Evolutionary conservation across 2,888 invertebrate genomes (phyloP).

Genomic region (Heliconius charithonia): DNA sequence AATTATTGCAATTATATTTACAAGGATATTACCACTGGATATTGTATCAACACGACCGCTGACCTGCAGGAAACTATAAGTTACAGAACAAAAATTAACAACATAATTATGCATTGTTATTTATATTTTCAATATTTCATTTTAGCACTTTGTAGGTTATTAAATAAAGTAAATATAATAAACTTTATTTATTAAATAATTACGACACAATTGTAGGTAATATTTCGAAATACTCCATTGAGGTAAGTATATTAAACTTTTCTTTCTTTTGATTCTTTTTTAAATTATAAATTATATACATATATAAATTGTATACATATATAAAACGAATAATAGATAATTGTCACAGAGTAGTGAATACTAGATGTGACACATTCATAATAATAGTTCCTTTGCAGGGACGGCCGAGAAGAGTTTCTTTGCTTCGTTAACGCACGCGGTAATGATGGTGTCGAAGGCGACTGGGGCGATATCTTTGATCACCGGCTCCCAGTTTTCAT

Average conservation of each 20-base stretch:
- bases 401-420: constrained; percentile 76
- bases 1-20: constrained; percentile 10
- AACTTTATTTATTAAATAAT: no score
- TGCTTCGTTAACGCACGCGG: constrained; percentile 72
- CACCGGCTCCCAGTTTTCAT: constrained; percentile 79
- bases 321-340: background rate
- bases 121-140: background rate
- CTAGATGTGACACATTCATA: constrained; percentile 49
- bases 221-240: no score
- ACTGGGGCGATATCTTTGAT: constrained; percentile 77
- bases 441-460: constrained; percentile 76
- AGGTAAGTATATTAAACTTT: no score
- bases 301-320: no score
- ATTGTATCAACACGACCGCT: constrained; percentile 1
- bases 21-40: constrained; percentile 27
- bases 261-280: no score
- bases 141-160: background rate
- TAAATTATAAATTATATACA: no score
- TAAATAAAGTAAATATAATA: no score
- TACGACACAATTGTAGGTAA: no score
- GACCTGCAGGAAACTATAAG: background rate
- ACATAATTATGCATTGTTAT: background rate
- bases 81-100: background rate
- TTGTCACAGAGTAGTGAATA: background rate
- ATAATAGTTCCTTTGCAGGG: constrained; percentile 63